These are phyloP conservation scores for Threskiornis aethiopicus DNA, from an alignment of 2,797 vertebrate species.

Conservation along the genomic window DNA sequence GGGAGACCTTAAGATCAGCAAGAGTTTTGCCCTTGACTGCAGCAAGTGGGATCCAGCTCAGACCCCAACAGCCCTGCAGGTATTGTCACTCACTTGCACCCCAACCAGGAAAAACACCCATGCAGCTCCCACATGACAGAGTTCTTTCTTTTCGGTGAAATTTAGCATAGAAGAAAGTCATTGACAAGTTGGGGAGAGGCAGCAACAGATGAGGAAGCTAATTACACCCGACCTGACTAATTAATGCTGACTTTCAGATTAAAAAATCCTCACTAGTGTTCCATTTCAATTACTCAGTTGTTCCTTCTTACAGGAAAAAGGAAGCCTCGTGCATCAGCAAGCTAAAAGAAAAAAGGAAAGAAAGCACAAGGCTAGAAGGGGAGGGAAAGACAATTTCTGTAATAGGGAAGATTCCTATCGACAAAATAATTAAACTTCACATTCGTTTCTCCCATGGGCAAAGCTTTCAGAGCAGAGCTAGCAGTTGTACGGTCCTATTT, in stretches of 20 bases:
- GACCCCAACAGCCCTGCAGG: not conserved
- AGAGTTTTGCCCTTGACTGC: not conserved
- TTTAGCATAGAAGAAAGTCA: conserved; percentile 38
- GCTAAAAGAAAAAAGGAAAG: conserved; percentile 24
- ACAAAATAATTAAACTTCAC: conserved; percentile 47
- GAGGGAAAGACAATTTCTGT: conserved; percentile 17
- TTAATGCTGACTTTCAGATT: conserved; percentile 70
- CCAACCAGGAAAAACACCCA: not conserved
- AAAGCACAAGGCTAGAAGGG: not conserved
- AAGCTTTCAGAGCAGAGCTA: not conserved
- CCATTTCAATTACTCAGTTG: conserved; percentile 68
- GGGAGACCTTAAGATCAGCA: not conserved
- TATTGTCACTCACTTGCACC: not conserved
- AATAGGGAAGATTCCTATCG: not conserved
- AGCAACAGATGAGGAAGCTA: conserved; percentile 64
- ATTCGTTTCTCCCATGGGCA: not conserved
- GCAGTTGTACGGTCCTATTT: not conserved
- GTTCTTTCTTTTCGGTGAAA: not conserved
- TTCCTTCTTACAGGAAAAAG: conserved; percentile 45
- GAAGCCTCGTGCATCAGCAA: not conserved
- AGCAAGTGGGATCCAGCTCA: not conserved
- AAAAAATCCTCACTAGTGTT: conserved; percentile 62
- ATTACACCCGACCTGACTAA: conserved; percentile 68
- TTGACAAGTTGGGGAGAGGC: conserved; percentile 54
- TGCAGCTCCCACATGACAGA: not conserved